Conservation (phyloP, 2,888 invertebrate genomes). For the Sisyra nigra region DNA sequence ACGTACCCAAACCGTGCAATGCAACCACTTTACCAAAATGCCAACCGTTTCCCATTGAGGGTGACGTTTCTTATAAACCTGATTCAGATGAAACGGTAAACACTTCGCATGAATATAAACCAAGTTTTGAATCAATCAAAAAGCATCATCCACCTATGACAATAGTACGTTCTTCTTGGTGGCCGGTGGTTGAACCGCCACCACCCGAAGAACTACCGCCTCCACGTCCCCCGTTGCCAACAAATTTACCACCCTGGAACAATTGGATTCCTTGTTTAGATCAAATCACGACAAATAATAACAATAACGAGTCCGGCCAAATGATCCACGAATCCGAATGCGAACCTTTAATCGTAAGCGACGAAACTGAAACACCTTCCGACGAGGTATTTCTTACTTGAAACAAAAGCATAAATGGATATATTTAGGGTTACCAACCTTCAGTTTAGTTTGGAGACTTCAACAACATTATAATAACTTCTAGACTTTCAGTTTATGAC, state of each 20-base stretch:
- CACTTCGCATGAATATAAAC: too few relatives aligned
- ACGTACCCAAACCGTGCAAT: too few relatives aligned
- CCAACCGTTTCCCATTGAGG: background rate
- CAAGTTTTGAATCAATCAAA: background rate
- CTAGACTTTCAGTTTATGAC: too few relatives aligned
- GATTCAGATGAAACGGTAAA: background rate
- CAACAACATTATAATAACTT: too few relatives aligned
- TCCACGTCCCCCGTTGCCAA: slow-evolving; percentile 6
- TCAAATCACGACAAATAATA: slow-evolving; percentile 24
- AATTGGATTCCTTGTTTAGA: slow-evolving; percentile 11
- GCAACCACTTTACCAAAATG: too few relatives aligned
- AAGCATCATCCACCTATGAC: slow-evolving; percentile 16
- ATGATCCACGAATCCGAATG: background rate
- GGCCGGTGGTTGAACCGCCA: slow-evolving; percentile 31
- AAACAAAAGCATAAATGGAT: too few relatives aligned
- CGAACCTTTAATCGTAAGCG: slow-evolving; percentile 1
- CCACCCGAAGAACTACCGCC: slow-evolving; percentile 23
- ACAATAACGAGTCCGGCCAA: slow-evolving; percentile 16
- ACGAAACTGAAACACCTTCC: slow-evolving; percentile 13
- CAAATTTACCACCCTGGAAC: slow-evolving; percentile 13
- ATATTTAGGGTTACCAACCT: too few relatives aligned
- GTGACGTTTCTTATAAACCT: background rate
- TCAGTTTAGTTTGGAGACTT: too few relatives aligned
- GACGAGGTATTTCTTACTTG: slow-evolving; percentile 9
- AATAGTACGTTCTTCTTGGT: slow-evolving; percentile 20